phyloP scores from a whole-genome alignment of 2,888 invertebrate species.

The Orthonychiurus folsomi region DNA sequence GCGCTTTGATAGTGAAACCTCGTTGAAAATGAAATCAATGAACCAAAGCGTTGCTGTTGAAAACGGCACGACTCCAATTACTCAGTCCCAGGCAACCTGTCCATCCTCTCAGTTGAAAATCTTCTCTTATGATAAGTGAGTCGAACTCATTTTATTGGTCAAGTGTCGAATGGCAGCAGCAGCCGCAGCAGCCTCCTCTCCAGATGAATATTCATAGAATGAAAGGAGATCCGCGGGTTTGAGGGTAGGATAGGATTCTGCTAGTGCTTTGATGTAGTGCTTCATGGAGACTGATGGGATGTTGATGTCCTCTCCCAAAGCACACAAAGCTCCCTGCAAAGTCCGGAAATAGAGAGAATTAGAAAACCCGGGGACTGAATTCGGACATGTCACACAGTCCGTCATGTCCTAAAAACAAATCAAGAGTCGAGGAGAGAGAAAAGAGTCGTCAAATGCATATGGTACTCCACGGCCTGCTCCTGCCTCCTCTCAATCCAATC shows the following conservation, averaged over 20 bases:
- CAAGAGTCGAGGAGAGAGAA: neutral
- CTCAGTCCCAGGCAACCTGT: no score
- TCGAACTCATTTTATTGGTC: conserved; percentile 10
- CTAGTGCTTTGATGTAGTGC: conserved; percentile 29
- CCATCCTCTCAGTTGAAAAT: no score
- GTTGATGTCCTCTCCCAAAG: conserved; percentile 48
- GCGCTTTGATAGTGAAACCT: no score
- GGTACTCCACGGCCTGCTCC: conserved; percentile 44
- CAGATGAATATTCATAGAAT: conserved; percentile 14
- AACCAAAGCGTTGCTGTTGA: no score
- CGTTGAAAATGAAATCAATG: no score
- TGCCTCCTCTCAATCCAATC: conserved; percentile 40
- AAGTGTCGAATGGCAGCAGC: neutral
- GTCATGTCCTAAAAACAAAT: conserved; percentile 5
- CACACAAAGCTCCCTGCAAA: conserved; percentile 52
- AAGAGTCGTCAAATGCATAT: conserved; percentile 23
- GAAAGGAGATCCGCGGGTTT: conserved; percentile 13
- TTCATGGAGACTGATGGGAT: conserved; percentile 26
- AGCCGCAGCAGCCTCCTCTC: no score
- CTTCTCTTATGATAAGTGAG: no score
- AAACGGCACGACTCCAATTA: no score
- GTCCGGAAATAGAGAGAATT: no score
- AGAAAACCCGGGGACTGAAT: neutral
- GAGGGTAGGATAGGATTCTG: conserved; percentile 19
- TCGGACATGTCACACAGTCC: conserved; percentile 1